These are phyloP conservation scores for Notolepis coatsorum DNA, from an alignment of 2,797 vertebrate species.

Conservation along the genomic window DNA sequence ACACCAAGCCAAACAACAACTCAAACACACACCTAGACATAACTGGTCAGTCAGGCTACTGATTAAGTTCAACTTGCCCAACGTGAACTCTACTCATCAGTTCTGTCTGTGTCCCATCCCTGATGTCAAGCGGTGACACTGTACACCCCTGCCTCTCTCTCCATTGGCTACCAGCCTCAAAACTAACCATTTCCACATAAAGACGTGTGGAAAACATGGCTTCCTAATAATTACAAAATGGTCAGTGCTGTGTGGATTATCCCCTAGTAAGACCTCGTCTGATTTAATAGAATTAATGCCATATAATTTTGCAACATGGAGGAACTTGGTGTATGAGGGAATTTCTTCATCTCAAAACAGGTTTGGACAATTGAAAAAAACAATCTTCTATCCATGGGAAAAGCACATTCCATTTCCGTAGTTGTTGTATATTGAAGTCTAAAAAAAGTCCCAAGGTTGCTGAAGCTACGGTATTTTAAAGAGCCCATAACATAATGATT, in stretches of 20 bases:
- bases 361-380: neutral
- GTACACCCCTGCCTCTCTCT: constrained; percentile 53
- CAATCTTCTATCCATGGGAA: neutral
- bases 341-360: neutral
- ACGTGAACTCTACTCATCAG: constrained; percentile 28
- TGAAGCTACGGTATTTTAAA: constrained; percentile 41
- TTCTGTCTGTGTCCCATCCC: constrained; percentile 63
- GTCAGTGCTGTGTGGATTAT: constrained; percentile 13
- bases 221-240: constrained; percentile 9
- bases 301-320: too few species aligned
- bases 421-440: constrained; percentile 38
- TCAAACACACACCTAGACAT: too few species aligned
- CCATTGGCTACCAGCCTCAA: constrained; percentile 29
- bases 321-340: too few species aligned
- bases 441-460: constrained; percentile 49
- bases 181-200: constrained; percentile 54
- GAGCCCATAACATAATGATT: constrained; percentile 45
- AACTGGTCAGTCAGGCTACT: constrained; percentile 47
- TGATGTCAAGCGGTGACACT: constrained; percentile 60
- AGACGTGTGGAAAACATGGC: constrained; percentile 28
- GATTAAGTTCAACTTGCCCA: constrained; percentile 47
- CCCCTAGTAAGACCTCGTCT: neutral
- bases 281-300: too few species aligned
- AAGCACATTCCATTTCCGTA: constrained; percentile 12
- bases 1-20: too few species aligned